These are phyloP conservation scores for Gorsachius goisagi DNA, from an alignment of 2,113 vertebrate genomes.

Conservation along the genomic window DNA sequence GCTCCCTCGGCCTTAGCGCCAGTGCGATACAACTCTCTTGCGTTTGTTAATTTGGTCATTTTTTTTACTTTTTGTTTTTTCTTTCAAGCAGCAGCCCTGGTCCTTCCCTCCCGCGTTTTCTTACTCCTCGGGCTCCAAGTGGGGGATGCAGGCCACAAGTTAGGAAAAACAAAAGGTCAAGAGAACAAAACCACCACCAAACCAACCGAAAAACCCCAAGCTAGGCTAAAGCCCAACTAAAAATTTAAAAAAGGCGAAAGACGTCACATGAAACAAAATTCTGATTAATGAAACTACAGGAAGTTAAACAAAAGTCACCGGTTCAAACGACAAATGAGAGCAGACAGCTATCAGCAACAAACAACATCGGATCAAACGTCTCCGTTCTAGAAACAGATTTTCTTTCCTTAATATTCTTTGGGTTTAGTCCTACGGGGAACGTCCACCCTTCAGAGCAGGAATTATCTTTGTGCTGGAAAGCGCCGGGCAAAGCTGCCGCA, in stretches of 20 bases:
- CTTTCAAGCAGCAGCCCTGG: no score
- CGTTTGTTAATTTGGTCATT: accelerated
- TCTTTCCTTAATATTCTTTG: neutral
- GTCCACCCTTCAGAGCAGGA: neutral
- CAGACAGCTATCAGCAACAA: neutral
- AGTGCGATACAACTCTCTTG: accelerated
- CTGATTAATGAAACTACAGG: neutral
- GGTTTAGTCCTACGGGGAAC: neutral
- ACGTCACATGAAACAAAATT: neutral
- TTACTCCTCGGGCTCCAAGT: neutral
- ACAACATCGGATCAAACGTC: neutral
- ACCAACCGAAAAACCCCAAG: neutral
- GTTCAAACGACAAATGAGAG: neutral
- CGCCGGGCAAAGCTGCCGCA: accelerated
- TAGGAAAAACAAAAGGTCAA: neutral
- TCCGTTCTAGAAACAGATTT: neutral
- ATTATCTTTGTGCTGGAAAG: neutral
- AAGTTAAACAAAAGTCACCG: neutral
- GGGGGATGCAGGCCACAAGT: neutral
- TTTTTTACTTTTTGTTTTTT: accelerated
- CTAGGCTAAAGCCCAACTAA: neutral
- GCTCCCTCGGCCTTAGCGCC: neutral
- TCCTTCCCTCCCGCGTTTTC: no score
- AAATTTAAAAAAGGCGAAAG: neutral
- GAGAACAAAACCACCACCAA: neutral